Base-by-base conservation (phyloP, 1,140 invertebrate genomes). In the Charaxes varanes region DNA sequence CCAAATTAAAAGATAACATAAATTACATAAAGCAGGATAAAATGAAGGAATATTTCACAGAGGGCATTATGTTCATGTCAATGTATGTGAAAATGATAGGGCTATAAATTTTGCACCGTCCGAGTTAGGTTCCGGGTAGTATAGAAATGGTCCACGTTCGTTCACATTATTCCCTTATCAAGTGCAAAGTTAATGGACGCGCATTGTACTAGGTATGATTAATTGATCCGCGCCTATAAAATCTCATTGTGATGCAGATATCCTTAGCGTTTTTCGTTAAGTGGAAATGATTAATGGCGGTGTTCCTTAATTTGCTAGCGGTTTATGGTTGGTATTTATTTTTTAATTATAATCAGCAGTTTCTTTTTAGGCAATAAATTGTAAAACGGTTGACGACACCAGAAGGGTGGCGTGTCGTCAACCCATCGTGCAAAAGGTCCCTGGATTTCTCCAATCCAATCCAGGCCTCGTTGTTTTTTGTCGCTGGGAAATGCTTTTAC, bases 151-250 rank as follows among this genome's bases (percentile, higher is more conserved):
- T 59, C 53, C 57, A 68, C 55, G 56, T 54, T 51, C 51, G 58
- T 63, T 64, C 62, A 60, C 58, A 71, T 71, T 71, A 71, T 66
- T 63, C 69, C 65, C 67, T 76, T 74, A 76, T 79, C 71, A 76
- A 79, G 62, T 69, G 52, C 53, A 55, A 67, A 76, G 69, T 67
- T 79, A 76, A 79, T 72, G 71, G 71, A 62, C 62, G 38, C 66
- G 67, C 71, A 62, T 79, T 79, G 69, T 76, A 57, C 51, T 35
- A 65, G 41, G 27, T 69, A 76, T 79, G 74, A 79, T 79, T 76
- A 76, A 79, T 79, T 73, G 71, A 68, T 73, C 56, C 48, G 36
- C 56, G 44, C 46, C 52, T 49, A 61, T 64, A 67, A 65, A 54
- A 62, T 47, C 54, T 66, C 64, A 68, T 79, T 72, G 67, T 79